phyloP scores from a whole-genome alignment of 2,888 invertebrate genomes.

The Dioctria rufipes region DNA sequence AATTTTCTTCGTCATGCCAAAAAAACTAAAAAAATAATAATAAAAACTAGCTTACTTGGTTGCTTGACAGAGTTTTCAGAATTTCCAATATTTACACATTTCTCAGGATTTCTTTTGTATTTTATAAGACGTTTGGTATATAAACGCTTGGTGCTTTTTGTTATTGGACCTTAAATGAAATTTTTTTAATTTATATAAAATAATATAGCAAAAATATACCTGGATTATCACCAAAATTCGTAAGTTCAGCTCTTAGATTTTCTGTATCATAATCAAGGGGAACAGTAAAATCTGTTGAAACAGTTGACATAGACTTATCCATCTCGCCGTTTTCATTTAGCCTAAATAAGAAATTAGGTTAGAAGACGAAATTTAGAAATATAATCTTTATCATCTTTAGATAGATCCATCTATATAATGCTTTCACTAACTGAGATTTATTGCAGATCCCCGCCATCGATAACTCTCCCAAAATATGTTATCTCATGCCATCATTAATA shows the following conservation, averaged over 20 bases:
- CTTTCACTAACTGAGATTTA: too few relatives aligned
- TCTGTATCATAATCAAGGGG: conserved; percentile 79
- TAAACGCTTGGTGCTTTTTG: conserved; percentile 80
- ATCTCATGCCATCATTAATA: too few relatives aligned
- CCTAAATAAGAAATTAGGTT: not conserved
- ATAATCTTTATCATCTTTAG: too few relatives aligned
- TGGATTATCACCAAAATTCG: conserved; percentile 78
- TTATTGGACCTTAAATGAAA: conserved; percentile 79
- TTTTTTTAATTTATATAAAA: not conserved
- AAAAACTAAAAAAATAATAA: not conserved
- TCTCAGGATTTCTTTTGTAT: conserved; percentile 70
- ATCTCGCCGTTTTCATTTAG: not conserved
- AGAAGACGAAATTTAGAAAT: not conserved
- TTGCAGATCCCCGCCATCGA: too few relatives aligned
- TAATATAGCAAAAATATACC: conserved; percentile 58
- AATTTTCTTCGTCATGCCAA: conserved; percentile 21
- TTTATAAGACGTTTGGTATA: conserved; percentile 83
- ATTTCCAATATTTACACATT: not conserved
- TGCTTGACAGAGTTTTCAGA: conserved; percentile 49
- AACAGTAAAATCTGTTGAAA: conserved; percentile 74
- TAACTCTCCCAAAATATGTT: too few relatives aligned
- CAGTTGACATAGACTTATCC: not conserved
- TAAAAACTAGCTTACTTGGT: conserved; percentile 56
- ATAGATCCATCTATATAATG: too few relatives aligned
- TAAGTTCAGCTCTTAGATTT: conserved; percentile 77